phyloP scores from a whole-genome alignment of 2,113 vertebrate species.

The Catagonus wagneri region DNA sequence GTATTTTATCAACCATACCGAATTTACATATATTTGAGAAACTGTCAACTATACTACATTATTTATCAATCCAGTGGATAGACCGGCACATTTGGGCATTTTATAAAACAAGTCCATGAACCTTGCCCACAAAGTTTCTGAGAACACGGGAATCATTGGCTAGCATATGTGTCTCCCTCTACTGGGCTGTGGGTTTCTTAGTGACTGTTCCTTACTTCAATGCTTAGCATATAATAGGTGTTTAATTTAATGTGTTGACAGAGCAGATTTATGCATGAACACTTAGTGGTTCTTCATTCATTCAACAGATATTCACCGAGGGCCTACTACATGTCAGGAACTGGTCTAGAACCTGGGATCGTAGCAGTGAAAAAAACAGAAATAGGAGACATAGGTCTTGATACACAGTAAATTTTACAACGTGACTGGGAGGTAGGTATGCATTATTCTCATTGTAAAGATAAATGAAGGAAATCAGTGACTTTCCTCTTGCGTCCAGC shows the following conservation, averaged over 20 bases:
- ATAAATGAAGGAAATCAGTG: background rate
- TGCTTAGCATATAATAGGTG: background rate
- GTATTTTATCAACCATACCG: background rate
- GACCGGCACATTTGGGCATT: background rate
- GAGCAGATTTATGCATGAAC: background rate
- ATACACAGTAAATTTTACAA: background rate
- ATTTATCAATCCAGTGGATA: background rate
- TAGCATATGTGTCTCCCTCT: background rate
- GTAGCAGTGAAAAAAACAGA: background rate
- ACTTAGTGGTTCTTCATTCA: background rate
- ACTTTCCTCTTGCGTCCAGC: background rate
- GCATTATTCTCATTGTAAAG: constrained; percentile 26
- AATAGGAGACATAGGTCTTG: background rate
- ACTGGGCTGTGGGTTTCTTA: background rate
- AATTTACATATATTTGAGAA: constrained; percentile 16
- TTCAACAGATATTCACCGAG: background rate
- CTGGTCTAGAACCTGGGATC: background rate
- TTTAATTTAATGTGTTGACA: background rate
- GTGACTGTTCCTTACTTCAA: background rate
- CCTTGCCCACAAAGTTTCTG: background rate
- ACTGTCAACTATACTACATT: background rate
- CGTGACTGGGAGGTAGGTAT: background rate
- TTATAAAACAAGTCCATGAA: background rate
- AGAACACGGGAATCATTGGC: background rate
- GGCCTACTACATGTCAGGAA: background rate